Evolutionary conservation across 2,113 vertebrate genomes (phyloP), one percentile per base, ranked within the genome.

Genomic region (Sylvia atricapilla): DNA sequence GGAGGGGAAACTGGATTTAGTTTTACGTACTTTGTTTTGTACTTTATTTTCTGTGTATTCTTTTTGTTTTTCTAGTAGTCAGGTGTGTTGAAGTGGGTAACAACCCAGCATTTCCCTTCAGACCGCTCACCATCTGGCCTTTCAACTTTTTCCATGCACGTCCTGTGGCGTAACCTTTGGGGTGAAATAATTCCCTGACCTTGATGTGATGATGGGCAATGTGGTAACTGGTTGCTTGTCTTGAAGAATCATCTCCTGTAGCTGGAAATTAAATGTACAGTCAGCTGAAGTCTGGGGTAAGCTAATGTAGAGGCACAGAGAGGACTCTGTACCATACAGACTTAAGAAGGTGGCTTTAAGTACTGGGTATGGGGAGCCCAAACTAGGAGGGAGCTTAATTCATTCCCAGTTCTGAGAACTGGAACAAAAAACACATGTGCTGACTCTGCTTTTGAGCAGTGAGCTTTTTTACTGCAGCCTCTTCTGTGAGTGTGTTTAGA

Each of bases 281-380:
- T 84, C 33, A 80, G 35, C 35, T 92, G 78, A 43, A 88, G 44
- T 17, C 39, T 59, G 39, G 41, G 18, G 30, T 46, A 15, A 30
- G 35, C 23, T 79, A 19, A 25, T 0, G 0, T 2, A 16, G 30
- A 21, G 53, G 15, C 2, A 3, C 22, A 44, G 16, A 5, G 47
- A 49, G 35, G 21, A 13, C 33, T 80, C 24, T 52, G 12, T 70
- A 5, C 22, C 6, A 6, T 30, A 16, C 30, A 24, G 70, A 16
- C 23, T 11, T 20, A 13, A 13, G 41, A 41, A 66, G 24, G 13
- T 21, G 30, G 10, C 49, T 68, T 50, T 67, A 31, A 78, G 25
- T 28, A 23, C 27, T 30, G 28, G n/a, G 2, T 62, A 3, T 24
- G 46, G 41, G 50, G 24, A 77, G 15, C n/a, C 60, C 60, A 50